Percentiles rank a stretch among this genome's conserved stretches.
Evolutionary conservation across 2,888 invertebrate species (phyloP).

Genomic region (Cosmia trapezina): DNA sequence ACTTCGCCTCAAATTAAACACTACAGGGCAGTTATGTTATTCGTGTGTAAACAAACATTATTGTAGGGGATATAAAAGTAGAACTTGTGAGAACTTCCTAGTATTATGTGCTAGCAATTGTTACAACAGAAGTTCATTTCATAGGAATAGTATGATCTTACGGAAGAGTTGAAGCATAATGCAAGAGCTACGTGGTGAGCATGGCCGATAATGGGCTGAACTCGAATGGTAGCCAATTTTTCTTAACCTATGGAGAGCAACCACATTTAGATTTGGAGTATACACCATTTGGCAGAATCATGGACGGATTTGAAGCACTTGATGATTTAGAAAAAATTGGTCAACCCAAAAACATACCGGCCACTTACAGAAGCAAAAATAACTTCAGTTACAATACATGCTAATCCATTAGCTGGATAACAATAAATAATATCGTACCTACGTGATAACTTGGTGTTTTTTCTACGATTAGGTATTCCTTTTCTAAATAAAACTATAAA

Average conservation of each 20-base stretch:
- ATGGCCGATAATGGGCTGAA: conserved; percentile 99
- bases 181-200: conserved; percentile 96
- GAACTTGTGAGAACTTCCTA: conserved; percentile 98
- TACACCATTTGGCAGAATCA: conserved; percentile 98
- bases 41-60: not conserved
- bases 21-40: not conserved
- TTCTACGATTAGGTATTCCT: not conserved
- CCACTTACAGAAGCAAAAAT: conserved; percentile 97
- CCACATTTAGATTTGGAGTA: conserved; percentile 99
- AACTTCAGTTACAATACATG: conserved; percentile 98
- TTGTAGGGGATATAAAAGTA: no score
- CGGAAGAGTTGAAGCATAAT: conserved; percentile 98
- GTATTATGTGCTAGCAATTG: conserved; percentile 99
- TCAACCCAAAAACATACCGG: conserved; percentile 97
- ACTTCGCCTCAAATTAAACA: not conserved
- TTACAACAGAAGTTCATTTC: conserved; percentile 98
- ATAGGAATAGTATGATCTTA: no score
- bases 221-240: conserved; percentile 99
- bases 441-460: not conserved
- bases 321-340: conserved; percentile 99
- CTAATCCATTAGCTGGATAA: conserved; percentile 97
- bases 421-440: conserved; percentile 30
- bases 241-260: conserved; percentile 98
- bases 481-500: not conserved
- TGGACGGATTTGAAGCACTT: conserved; percentile 98